Percentiles rank a stretch among this genome's conserved stretches.
These are phyloP conservation scores for Dolichopus griseipennis DNA, from an alignment of 2,888 invertebrate species.

Conservation along the genomic window DNA sequence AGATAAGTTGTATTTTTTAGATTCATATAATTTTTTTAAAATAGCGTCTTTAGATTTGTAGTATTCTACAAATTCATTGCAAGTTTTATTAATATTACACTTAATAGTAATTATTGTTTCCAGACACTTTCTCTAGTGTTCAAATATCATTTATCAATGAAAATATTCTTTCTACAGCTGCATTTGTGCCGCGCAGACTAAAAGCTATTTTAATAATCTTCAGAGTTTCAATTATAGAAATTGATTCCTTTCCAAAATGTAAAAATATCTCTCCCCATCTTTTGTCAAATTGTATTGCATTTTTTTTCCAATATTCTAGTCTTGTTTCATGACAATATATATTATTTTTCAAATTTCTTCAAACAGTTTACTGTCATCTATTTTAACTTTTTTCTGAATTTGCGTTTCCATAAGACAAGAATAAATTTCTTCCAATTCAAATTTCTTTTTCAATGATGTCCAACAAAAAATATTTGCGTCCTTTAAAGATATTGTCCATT, in stretches of 20 bases:
- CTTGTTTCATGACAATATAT: slow-evolving; percentile 16
- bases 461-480: slow-evolving; percentile 18
- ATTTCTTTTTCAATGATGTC: slow-evolving; percentile 11
- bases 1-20: too few species aligned
- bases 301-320: slow-evolving; percentile 14
- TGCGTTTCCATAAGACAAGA: slow-evolving; percentile 17
- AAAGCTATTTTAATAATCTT: slow-evolving; percentile 7
- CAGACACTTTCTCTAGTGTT: slow-evolving; percentile 16
- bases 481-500: slow-evolving; percentile 18
- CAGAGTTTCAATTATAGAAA: slow-evolving; percentile 15
- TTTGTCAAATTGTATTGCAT: slow-evolving; percentile 18
- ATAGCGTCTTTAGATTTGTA: too few species aligned
- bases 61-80: too few species aligned
- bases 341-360: slow-evolving; percentile 19
- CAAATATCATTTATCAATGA: slow-evolving; percentile 16
- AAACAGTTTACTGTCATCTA: slow-evolving; percentile 16
- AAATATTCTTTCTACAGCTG: slow-evolving; percentile 18
- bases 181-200: slow-evolving; percentile 12
- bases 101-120: too few species aligned
- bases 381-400: slow-evolving; percentile 17
- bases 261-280: slow-evolving; percentile 18
- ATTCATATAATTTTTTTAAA: too few species aligned
- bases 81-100: too few species aligned
- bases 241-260: slow-evolving; percentile 18
- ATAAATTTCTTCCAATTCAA: slow-evolving; percentile 11